A percentile compares a stretch with the other conserved stretches of the same genome.
These are phyloP conservation scores for Ictalurus punctatus DNA, from an alignment of 2,113 vertebrate genomes.

Conservation along the genomic window DNA sequence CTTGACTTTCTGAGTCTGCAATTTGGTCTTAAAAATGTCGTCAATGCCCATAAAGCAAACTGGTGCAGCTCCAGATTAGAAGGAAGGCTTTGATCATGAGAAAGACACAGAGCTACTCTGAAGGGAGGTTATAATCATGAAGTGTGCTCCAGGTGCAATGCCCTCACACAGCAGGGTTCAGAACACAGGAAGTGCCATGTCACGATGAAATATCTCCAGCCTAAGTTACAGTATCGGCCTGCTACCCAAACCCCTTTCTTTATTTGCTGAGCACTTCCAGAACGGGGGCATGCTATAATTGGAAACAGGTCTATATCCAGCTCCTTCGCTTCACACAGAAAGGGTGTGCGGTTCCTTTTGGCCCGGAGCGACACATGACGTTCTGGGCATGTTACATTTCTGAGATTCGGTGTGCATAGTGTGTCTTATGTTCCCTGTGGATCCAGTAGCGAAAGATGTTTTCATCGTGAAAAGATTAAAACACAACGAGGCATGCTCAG, in stretches of 20 bases:
- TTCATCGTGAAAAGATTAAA: neutral
- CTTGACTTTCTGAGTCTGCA: too few relatives aligned
- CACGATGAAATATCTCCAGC: neutral
- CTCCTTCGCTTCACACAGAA: constrained; percentile 36
- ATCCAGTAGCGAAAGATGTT: neutral
- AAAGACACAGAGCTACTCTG: neutral
- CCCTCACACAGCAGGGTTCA: constrained; percentile 17
- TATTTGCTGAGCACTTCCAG: constrained; percentile 25
- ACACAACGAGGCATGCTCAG: neutral
- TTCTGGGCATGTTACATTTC: constrained; percentile 31
- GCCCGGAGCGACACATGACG: constrained; percentile 21
- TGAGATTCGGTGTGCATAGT: neutral
- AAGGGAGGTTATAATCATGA: neutral
- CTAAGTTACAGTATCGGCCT: constrained; percentile 1
- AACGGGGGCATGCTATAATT: constrained; percentile 43
- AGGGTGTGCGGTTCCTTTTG: constrained; percentile 20
- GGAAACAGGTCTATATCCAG: constrained; percentile 41
- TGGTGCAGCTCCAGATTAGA: neutral
- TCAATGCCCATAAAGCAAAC: constrained; percentile 5
- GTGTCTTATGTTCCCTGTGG: neutral
- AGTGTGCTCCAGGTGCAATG: neutral
- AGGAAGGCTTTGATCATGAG: neutral
- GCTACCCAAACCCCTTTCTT: constrained; percentile 13
- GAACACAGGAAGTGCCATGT: constrained; percentile 27
- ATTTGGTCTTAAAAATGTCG: neutral